A percentile compares a stretch with the other conserved stretches of the same genome.
Evolutionary conservation across 2,888 invertebrate species (phyloP).

Genomic region (Apamea epomidion): DNA sequence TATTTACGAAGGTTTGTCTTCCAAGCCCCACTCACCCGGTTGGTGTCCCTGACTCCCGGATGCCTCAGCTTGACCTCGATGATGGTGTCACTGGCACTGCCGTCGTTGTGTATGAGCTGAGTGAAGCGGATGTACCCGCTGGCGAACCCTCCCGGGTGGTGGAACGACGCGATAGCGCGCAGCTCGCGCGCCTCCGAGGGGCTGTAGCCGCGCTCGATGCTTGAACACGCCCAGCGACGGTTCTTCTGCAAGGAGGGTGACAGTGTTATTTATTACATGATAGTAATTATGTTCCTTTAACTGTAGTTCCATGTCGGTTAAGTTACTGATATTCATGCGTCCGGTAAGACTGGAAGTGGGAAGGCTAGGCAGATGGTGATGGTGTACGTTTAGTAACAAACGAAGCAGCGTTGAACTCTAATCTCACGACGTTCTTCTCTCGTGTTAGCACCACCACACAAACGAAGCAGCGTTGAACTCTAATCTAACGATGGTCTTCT

Average conservation of each 20-base stretch:
- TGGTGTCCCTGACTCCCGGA: slow-evolving; percentile 96
- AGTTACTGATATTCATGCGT: neutral
- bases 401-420: neutral
- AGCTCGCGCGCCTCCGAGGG: slow-evolving; percentile 96
- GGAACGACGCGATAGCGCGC: slow-evolving; percentile 97
- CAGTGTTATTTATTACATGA: neutral
- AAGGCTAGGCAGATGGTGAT: neutral
- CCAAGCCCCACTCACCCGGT: slow-evolving; percentile 89
- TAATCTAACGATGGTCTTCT: too few species aligned
- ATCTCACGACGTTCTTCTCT: neutral
- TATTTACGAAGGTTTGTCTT: too few species aligned
- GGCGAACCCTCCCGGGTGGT: slow-evolving; percentile 96
- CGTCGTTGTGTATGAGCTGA: slow-evolving; percentile 96
- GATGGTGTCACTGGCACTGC: slow-evolving; percentile 96
- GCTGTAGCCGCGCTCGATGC: slow-evolving; percentile 96
- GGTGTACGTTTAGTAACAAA: neutral
- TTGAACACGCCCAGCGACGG: slow-evolving; percentile 95
- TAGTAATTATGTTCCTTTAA: neutral
- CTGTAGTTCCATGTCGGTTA: neutral
- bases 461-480: too few species aligned
- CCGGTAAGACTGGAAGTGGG: neutral
- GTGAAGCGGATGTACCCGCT: slow-evolving; percentile 95
- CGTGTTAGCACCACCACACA: too few species aligned
- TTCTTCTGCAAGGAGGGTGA: slow-evolving; percentile 77
- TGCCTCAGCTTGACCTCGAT: slow-evolving; percentile 97